Evolutionary conservation across 2,113 vertebrate genomes (phyloP), one percentile per base, ranked within the genome.

Genomic region (Serinus canaria): DNA sequence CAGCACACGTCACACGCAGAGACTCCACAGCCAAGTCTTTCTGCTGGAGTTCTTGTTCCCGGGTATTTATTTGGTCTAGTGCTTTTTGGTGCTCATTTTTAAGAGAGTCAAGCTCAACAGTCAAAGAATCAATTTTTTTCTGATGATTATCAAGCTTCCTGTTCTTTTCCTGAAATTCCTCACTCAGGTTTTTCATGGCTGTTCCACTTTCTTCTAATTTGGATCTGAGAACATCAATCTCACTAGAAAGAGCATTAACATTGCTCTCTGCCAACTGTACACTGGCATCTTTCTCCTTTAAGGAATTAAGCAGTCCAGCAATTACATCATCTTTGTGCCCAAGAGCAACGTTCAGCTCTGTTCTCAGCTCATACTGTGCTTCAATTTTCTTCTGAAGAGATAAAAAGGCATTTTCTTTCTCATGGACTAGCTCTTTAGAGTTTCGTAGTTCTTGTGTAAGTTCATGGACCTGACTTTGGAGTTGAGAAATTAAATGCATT

Each of bases 331-430:
- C 92, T 50, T 96, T 98, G 66, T 96, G 83, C 63, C 68, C 95
- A 30, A 99, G 95, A 27, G 96, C 88, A 46, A 43, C 46, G 5
- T 90, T 95, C 37, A 97, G 50, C 30, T 98, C 96, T 13, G 95
- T 96, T 44, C 95, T 89, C 59, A 98, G 96, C 68, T 98, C 94
- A 13, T 95, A 76, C 30, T 97, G 95, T 5, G 81, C 59, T 70
- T 97, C 96, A 56, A 96, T 97, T 93, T 98, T 98, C 59, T 98
- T 98, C 72, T 98, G 98, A 13, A 99, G 97, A 95, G 97, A 97
- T 53, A 82, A 96, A 75, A 98, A 97, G 91, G 98, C 87, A 5
- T 49, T 46, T 72, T 98, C 97, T 83, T 97, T 98, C 60, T 97
- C 97, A 37, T 53, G 55, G 33, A 97, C 62, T 67, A 86, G 64